Percentiles rank a stretch among this genome's conserved stretches.
Evolutionary conservation across 2,797 vertebrate species (phyloP).

Genomic region (Cynopterus sphinx): DNA sequence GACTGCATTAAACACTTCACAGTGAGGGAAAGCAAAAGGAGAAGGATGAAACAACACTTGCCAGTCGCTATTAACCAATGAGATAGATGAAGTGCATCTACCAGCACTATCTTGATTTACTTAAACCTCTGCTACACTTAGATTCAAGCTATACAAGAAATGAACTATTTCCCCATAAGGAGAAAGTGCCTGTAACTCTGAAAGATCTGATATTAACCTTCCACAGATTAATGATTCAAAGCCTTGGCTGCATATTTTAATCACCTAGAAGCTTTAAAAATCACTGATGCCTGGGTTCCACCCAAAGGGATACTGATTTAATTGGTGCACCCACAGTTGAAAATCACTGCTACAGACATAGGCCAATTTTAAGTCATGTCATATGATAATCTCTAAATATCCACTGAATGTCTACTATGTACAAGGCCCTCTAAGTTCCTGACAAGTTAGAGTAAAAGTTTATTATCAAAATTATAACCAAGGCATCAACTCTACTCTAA

Average conservation of each 20-base stretch:
- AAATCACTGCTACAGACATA: background rate
- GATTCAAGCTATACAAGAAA: conserved; percentile 13
- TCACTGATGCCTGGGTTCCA: background rate
- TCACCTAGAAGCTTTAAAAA: background rate
- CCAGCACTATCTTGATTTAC: background rate
- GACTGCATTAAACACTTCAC: background rate
- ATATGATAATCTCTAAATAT: background rate
- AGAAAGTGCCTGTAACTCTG: background rate
- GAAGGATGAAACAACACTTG: background rate
- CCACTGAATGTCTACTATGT: background rate
- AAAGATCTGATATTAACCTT: background rate
- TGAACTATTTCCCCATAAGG: background rate
- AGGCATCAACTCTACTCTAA: background rate
- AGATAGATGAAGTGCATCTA: background rate
- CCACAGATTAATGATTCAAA: background rate
- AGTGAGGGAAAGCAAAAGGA: conserved; percentile 18
- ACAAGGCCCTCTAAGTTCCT: background rate
- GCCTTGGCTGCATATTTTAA: background rate
- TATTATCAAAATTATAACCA: conserved; percentile 35
- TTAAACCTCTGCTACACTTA: background rate
- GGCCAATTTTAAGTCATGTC: background rate
- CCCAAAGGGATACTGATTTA: background rate
- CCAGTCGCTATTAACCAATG: background rate
- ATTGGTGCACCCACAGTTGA: background rate
- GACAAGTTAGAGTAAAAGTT: background rate